Evolutionary conservation across 1,140 invertebrate species (phyloP).

Genomic region (Orius insidiosus): DNA sequence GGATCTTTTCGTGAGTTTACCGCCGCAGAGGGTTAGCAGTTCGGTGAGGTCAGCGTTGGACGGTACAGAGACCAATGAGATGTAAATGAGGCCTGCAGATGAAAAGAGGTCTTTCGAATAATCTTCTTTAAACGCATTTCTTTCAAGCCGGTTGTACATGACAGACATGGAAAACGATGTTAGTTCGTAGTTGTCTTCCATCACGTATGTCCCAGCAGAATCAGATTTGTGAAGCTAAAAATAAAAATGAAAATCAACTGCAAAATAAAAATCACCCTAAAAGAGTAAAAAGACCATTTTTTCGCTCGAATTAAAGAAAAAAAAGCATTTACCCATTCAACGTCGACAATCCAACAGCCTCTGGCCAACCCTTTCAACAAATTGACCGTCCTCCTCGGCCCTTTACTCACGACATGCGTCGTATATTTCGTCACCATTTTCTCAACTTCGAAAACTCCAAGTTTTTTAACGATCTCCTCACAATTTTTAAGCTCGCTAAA

Average conservation of each 20-base stretch:
- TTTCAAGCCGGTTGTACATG: constrained; percentile 30
- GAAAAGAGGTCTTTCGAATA: constrained; percentile 31
- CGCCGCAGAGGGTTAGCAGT: constrained; percentile 29
- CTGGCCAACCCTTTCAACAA: constrained; percentile 32
- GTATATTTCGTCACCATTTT: constrained; percentile 29
- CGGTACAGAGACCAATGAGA: constrained; percentile 25
- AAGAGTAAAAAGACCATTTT: too few relatives aligned
- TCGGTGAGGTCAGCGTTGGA: constrained; percentile 28
- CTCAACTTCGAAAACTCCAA: constrained; percentile 30
- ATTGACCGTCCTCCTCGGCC: constrained; percentile 34
- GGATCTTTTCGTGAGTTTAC: constrained; percentile 24
- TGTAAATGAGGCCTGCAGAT: constrained; percentile 28
- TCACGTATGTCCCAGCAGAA: constrained; percentile 29
- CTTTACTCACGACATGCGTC: constrained; percentile 33
- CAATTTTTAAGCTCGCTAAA: constrained; percentile 19
- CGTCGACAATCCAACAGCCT: constrained; percentile 35
- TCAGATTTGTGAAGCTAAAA: constrained; percentile 28
- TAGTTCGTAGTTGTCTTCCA: constrained; percentile 33
- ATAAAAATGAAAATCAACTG: constrained; percentile 18
- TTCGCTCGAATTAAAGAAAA: too few relatives aligned
- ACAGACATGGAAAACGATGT: constrained; percentile 30
- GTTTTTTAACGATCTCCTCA: constrained; percentile 24
- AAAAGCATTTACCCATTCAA: constrained; percentile 30
- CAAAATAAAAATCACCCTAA: too few relatives aligned
- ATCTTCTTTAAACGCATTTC: constrained; percentile 29